Evolutionary conservation across 2,113 vertebrate genomes (phyloP), one percentile per base, ranked within the genome.

Genomic region (Xenotilapia flavipinnis): DNA sequence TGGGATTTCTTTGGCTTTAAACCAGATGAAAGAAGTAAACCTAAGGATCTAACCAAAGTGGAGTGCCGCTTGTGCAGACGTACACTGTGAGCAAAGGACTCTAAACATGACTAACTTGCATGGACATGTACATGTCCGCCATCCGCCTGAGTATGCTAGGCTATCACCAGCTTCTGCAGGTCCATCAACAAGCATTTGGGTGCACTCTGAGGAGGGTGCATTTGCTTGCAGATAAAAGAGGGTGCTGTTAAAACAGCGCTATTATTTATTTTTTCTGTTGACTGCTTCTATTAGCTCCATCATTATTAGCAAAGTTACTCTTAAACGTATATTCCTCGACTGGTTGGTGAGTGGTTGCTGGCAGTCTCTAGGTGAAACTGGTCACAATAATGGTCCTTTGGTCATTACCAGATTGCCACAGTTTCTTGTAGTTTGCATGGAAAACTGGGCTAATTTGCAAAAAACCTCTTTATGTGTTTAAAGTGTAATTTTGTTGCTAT

Each of bases 61-160:
- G 28, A 33, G 9, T 62, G 1, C 58, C 0, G 1, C 58, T 62
- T 33, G 58, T 62, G 58, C 15, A 33, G 9, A 19, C 0, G 0
- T 62, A 62, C 1, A 62, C 28, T 19, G 28, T 11, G 58, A 62
- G 58, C 0, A 62, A 62, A 62, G 28, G 0, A 62, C 58, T 33
- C 28, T 33, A 62, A 62, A 62, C 58, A 62, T 0, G 15, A 33
- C 58, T 62, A 62, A 33, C 58, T 33, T 62, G 0, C 5, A 11
- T 60, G 28, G 15, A 6, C 58, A 0, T 19, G 28, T 19, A 62
- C 58, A 33, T 6, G 9, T 0, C 28, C 2, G 0, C 56, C 55
- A 33, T 33, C 15, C 0, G 14, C 14, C 28, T 60, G 58, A 62
- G 28, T 11, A 62, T 62, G 28, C 28, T 33, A 33, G 58, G 58